Percentiles rank a stretch among this genome's conserved stretches.
phyloP scores from a whole-genome alignment of 2,113 vertebrate genomes.

The Psittacula cyanocephala region DNA sequence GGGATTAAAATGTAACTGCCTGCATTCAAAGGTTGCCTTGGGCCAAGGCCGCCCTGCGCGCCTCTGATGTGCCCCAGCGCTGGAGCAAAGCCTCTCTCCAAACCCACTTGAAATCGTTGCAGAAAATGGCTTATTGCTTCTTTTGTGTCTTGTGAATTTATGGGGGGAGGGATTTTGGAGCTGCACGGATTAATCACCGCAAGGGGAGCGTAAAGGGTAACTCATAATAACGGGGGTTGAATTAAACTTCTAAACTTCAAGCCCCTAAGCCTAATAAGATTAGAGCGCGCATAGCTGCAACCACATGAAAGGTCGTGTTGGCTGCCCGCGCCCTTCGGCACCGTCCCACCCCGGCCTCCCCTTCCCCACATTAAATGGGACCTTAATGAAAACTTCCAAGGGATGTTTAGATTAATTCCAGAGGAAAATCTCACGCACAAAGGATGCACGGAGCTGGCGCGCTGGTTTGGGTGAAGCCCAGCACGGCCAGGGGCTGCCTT shows the following conservation, averaged over 20 bases:
- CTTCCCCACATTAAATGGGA: background rate
- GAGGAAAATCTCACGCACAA: background rate
- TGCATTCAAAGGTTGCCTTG: background rate
- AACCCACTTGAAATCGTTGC: background rate
- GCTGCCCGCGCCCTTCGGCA: background rate
- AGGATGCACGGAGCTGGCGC: background rate
- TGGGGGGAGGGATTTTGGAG: background rate
- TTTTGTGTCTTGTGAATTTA: background rate
- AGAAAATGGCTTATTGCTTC: background rate
- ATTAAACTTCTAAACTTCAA: background rate
- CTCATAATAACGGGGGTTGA: background rate
- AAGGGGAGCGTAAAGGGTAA: background rate
- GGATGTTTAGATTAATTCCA: background rate
- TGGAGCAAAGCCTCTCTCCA: background rate
- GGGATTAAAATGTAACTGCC: background rate
- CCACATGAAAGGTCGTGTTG: background rate
- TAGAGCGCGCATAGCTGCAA: background rate
- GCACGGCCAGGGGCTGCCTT: background rate
- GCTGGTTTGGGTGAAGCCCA: background rate
- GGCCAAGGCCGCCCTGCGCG: background rate
- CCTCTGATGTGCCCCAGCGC: background rate
- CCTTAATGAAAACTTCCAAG: background rate
- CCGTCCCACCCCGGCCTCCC: background rate
- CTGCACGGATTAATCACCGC: background rate
- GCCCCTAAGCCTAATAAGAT: conserved; percentile 4